phyloP scores from a whole-genome alignment of 2,888 invertebrate species.

The Eristalis arbustorum region DNA sequence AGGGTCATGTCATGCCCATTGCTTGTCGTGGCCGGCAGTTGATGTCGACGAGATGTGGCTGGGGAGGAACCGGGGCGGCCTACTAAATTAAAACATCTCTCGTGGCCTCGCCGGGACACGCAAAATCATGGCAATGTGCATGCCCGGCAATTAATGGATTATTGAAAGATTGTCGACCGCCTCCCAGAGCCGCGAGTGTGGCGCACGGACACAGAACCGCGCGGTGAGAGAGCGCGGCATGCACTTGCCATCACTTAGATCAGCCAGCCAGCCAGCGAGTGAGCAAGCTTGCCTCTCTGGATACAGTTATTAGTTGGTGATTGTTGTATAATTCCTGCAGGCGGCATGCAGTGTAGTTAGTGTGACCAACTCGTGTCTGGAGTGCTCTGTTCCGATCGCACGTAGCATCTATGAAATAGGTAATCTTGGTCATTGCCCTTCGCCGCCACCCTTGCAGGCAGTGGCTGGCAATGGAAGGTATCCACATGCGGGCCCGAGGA shows the following conservation, averaged over 20 bases:
- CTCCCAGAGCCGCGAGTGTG: conserved; percentile 33
- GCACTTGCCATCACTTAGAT: neutral
- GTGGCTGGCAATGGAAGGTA: conserved; percentile 19
- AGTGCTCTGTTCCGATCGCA: conserved; percentile 56
- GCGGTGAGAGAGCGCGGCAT: neutral
- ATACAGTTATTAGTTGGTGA: conserved; percentile 65
- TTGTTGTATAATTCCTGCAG: conserved; percentile 37
- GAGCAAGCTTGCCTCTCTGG: conserved; percentile 18
- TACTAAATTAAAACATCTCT: conserved; percentile 70
- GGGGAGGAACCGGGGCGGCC: conserved; percentile 53
- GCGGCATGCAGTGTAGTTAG: conserved; percentile 30
- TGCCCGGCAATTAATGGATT: conserved; percentile 67
- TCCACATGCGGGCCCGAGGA: conserved; percentile 14
- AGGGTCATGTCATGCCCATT: conserved; percentile 65
- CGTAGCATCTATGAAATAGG: conserved; percentile 67
- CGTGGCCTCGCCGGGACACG: conserved; percentile 58
- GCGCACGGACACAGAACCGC: neutral
- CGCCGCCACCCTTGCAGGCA: conserved; percentile 61
- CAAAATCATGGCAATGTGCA: conserved; percentile 60
- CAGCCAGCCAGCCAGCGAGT: neutral
- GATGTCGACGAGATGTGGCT: neutral
- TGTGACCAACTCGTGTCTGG: conserved; percentile 67
- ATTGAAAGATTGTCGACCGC: conserved; percentile 68
- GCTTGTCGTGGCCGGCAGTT: conserved; percentile 52
- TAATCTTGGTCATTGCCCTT: conserved; percentile 64